A percentile compares a stretch with the other conserved stretches of the same genome.
phyloP scores from a whole-genome alignment of 2,888 invertebrate species.

The Synanthedon myopaeformis region DNA sequence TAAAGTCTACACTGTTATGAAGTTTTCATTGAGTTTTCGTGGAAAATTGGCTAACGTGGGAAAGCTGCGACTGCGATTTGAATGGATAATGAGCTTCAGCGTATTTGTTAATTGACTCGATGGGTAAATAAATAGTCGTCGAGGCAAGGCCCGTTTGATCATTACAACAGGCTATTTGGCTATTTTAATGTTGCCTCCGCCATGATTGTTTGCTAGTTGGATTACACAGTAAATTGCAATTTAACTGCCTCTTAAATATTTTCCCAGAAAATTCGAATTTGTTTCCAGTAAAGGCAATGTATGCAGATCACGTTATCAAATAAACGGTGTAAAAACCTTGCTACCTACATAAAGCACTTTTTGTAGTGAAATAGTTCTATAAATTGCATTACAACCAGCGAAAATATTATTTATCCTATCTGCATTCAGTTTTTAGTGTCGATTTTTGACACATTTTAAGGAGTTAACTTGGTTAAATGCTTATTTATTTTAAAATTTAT shows the following conservation, averaged over 20 bases:
- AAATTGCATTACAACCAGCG: slow-evolving; percentile 11
- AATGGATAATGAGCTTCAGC: slow-evolving; percentile 57
- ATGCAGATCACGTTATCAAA: background rate
- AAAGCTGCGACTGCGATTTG: slow-evolving; percentile 56
- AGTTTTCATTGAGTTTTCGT: slow-evolving; percentile 57
- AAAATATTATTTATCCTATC: slow-evolving; percentile 18
- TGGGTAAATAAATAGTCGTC: slow-evolving; percentile 56
- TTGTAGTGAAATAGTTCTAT: background rate
- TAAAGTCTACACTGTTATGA: slow-evolving; percentile 64
- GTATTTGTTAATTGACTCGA: slow-evolving; percentile 60
- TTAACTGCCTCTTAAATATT: background rate
- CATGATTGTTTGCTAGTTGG: slow-evolving; percentile 34
- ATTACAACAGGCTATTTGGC: slow-evolving; percentile 43
- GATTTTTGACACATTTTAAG: background rate
- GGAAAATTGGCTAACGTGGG: slow-evolving; percentile 56
- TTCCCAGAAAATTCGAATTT: background rate
- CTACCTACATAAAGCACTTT: background rate
- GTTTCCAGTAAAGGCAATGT: background rate
- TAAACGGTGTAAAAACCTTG: background rate
- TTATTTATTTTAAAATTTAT: no score
- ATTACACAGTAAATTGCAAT: background rate
- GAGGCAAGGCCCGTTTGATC: slow-evolving; percentile 31
- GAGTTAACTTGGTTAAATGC: no score
- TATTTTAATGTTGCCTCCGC: slow-evolving; percentile 34
- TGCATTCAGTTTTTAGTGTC: slow-evolving; percentile 17